A percentile compares a stretch with the other conserved stretches of the same genome.
Evolutionary conservation across 2,797 vertebrate species (phyloP).

Genomic region (Prionace glauca): DNA sequence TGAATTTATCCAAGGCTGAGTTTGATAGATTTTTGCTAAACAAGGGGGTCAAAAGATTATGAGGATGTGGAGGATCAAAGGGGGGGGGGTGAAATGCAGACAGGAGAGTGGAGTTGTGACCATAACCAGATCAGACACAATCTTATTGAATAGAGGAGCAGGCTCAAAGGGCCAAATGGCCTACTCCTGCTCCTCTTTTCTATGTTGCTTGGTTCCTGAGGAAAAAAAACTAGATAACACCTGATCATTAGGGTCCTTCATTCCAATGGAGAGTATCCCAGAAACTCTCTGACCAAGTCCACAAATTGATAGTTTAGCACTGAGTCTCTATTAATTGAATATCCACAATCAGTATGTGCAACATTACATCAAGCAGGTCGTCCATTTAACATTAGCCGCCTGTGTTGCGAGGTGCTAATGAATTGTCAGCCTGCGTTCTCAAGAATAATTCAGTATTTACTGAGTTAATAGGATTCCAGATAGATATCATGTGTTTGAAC

Average conservation of each 20-base stretch:
- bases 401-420: conserved; percentile 28
- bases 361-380: not conserved
- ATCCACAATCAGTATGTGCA: not conserved
- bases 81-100: too few species aligned
- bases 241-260: not conserved
- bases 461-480: conserved; percentile 73
- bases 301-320: not conserved
- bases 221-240: not conserved
- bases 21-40: too few species aligned
- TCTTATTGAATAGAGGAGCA: too few species aligned
- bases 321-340: conserved; percentile 17
- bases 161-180: too few species aligned
- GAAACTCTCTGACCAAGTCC: not conserved
- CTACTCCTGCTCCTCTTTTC: too few species aligned
- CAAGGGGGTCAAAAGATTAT: too few species aligned
- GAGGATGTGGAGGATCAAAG: too few species aligned
- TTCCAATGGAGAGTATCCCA: not conserved
- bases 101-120: too few species aligned
- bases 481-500: conserved; percentile 97
- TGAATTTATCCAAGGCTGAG: too few species aligned
- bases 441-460: conserved; percentile 36
- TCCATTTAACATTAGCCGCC: conserved; percentile 19
- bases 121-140: too few species aligned
- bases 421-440: conserved; percentile 34
- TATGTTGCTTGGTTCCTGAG: too few species aligned